Evolutionary conservation across 2,797 vertebrate species (phyloP).

Genomic region (Chelon labrosus): DNA sequence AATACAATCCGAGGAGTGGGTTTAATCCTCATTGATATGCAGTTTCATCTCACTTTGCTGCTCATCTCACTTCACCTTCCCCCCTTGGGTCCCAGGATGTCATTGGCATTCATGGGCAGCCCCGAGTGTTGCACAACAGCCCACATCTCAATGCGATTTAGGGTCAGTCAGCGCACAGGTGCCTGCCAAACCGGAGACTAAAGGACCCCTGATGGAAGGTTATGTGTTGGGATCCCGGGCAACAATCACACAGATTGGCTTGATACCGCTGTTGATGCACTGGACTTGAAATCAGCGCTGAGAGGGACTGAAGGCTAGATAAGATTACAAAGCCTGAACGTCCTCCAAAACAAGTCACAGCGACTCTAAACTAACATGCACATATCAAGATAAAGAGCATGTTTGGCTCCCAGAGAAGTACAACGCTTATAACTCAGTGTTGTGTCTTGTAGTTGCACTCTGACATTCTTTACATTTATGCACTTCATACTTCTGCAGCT

Average conservation of each 20-base stretch:
- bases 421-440: no score
- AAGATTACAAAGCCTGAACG: no score
- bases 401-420: no score
- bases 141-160: slow-evolving; percentile 43
- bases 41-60: slow-evolving; percentile 13
- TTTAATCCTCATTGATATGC: neutral
- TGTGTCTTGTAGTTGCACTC: no score
- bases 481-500: no score
- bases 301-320: no score
- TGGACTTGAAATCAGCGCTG: no score
- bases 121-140: slow-evolving; percentile 57
- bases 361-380: no score
- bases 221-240: neutral
- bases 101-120: slow-evolving; percentile 49
- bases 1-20: neutral
- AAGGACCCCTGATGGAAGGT: neutral
- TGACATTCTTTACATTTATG: no score
- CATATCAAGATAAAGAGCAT: no score
- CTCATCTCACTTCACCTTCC: slow-evolving; percentile 7
- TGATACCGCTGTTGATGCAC: no score
- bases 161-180: slow-evolving; percentile 30
- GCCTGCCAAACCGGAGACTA: slow-evolving; percentile 21
- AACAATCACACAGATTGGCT: neutral
- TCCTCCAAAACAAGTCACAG: no score
- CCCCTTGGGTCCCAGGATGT: slow-evolving; percentile 10